These are phyloP conservation scores for Campoplex nolae DNA, from an alignment of 2,888 invertebrate species.

Conservation along the genomic window DNA sequence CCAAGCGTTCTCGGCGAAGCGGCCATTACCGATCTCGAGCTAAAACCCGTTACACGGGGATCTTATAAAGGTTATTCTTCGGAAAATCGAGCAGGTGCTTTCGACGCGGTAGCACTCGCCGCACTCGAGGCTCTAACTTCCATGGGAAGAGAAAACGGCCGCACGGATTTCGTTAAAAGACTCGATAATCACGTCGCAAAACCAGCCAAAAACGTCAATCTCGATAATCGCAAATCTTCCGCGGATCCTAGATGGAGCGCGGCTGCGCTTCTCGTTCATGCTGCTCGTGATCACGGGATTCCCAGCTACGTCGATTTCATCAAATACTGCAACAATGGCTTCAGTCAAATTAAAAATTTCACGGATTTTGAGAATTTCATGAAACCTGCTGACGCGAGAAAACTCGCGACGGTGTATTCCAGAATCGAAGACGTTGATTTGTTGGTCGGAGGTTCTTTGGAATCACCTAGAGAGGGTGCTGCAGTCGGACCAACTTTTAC, in stretches of 20 bases:
- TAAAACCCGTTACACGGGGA: conserved; percentile 88
- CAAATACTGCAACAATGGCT: conserved; percentile 85
- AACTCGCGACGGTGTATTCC: conserved; percentile 83
- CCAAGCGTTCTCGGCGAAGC: conserved; percentile 91
- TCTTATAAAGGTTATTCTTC: conserved; percentile 94
- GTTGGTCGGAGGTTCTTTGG: conserved; percentile 93
- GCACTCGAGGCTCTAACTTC: conserved; percentile 91
- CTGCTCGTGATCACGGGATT: conserved; percentile 92
- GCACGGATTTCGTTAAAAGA: conserved; percentile 84
- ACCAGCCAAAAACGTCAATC: conserved; percentile 88
- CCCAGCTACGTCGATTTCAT: conserved; percentile 90
- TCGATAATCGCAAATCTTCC: conserved; percentile 84
- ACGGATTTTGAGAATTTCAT: conserved; percentile 75
- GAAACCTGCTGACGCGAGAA: conserved; percentile 69
- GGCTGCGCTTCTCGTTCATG: conserved; percentile 86
- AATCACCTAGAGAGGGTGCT: conserved; percentile 91
- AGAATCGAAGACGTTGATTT: conserved; percentile 93
- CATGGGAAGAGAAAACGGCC: conserved; percentile 88
- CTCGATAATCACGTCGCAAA: conserved; percentile 88
- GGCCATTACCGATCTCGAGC: conserved; percentile 87
- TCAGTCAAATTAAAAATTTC: conserved; percentile 70
- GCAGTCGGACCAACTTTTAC: conserved; percentile 95
- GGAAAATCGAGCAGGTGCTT: conserved; percentile 91
- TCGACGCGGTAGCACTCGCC: conserved; percentile 91
- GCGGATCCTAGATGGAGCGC: conserved; percentile 81